Evolutionary conservation across 2,888 invertebrate genomes (phyloP).

Genomic region (Tipula confusa): DNA sequence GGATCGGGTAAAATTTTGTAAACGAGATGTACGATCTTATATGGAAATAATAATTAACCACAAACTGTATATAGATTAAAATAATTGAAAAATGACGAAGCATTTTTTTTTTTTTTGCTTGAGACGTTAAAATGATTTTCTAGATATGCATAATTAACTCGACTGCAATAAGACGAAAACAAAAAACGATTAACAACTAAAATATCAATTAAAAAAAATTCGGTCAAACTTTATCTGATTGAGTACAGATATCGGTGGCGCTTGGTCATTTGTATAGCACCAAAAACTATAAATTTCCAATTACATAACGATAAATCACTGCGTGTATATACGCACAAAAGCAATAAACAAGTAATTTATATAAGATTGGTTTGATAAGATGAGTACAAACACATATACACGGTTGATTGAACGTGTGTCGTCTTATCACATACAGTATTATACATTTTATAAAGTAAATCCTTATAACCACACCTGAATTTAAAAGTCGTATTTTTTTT

Average conservation of each 20-base stretch:
- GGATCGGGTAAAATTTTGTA: neutral
- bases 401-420: slow-evolving; percentile 5
- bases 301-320: neutral
- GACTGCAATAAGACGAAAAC: neutral
- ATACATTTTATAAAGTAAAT: neutral
- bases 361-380: neutral
- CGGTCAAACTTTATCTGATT: neutral
- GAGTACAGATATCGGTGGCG: neutral
- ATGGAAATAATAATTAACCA: neutral
- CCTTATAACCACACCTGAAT: slow-evolving; percentile 25
- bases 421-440: neutral
- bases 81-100: neutral
- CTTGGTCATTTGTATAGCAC: neutral
- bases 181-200: neutral
- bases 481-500: neutral
- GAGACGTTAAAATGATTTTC: neutral
- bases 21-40: neutral
- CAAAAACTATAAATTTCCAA: neutral
- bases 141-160: neutral
- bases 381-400: neutral
- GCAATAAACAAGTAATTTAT: slow-evolving; percentile 25
- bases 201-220: neutral
- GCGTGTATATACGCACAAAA: neutral
- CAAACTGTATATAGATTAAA: neutral
- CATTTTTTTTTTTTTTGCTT: neutral